phyloP scores from a whole-genome alignment of 2,113 vertebrate genomes.

The Natator depressus region DNA sequence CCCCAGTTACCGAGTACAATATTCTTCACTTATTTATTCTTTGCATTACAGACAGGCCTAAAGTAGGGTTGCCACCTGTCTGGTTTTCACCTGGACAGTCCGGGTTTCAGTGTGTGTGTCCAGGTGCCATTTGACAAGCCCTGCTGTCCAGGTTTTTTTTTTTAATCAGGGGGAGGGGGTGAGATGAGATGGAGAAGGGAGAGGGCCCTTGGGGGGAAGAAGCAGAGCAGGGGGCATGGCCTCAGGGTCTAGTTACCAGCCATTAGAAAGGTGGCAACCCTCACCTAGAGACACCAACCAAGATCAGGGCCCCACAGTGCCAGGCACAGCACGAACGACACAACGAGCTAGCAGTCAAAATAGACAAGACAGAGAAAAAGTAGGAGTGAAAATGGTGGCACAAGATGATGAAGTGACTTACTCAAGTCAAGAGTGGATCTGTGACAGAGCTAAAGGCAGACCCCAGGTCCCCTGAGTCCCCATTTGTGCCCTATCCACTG shows the following conservation, averaged over 20 bases:
- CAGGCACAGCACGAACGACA: neutral
- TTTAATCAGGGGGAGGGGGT: accelerated
- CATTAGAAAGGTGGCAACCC: no score
- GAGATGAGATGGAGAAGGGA: no score
- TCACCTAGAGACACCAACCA: no score
- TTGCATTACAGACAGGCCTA: neutral
- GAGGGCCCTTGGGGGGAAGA: no score
- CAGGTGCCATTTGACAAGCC: no score
- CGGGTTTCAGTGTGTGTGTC: accelerated
- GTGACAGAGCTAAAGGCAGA: neutral
- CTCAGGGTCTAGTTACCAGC: no score
- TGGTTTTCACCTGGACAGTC: no score
- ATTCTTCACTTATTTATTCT: neutral
- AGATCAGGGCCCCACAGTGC: no score
- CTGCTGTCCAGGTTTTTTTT: no score
- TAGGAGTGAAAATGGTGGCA: neutral
- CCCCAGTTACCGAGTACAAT: neutral
- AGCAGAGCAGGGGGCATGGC: no score
- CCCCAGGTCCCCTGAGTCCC: neutral
- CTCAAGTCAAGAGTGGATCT: neutral
- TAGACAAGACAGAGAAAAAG: neutral
- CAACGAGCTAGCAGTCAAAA: neutral
- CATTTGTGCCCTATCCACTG: neutral
- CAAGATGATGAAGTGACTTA: neutral
- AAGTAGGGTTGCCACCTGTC: no score